Base-by-base conservation (phyloP, 2,888 invertebrate species). In the Allacma fusca region DNA sequence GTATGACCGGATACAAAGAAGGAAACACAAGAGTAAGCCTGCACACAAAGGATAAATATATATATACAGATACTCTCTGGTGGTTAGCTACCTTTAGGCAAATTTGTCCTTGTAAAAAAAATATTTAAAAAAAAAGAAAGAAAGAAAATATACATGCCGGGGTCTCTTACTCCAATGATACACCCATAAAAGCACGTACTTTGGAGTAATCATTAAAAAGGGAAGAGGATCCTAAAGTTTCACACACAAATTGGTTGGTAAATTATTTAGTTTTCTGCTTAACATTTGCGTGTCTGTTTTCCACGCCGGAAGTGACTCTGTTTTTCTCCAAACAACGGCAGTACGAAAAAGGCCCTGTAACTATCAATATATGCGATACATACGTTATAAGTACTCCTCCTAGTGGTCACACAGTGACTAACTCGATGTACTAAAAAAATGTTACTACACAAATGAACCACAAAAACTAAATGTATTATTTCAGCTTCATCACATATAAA, bases 271-370 rank as follows among this genome's bases (percentile, higher is more conserved):
- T 72, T 44, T 70, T 75, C 73, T 62, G 43, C 71, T 67, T 44
- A 26, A 72, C 75, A 75, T 75, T 75, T 75, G 75, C 75, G 78
- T 78, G 75, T 65, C 75, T 62, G 50, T 71, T 75, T 67, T 57
- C 50, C 44, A 68, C 50, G 75, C 78, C 78, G 78, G 78, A 78
- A 78, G 78, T 78, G 78, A 59, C 75, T 78, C 74, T 64, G 68
- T 78, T 78, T 75, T 78, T 74, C 67, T 70, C 34, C 23, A 26
- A 26, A 65, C 65, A 29, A 65, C 26, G 62, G 21, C 62, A 24
- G 21, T 24, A 21, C 62, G 26, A 62, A 21, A 62, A 62, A 21
- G 26, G 62, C 21, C 34, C 34, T 34, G 4, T 9, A 7, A 34
- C 34, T 34, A 34, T 34, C 4, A 4, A 34, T 34, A 34, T 34